Evolutionary conservation across 2,113 vertebrate species (phyloP), one percentile per base, ranked within the genome.

Genomic region (Megaleporinus macrocephalus): DNA sequence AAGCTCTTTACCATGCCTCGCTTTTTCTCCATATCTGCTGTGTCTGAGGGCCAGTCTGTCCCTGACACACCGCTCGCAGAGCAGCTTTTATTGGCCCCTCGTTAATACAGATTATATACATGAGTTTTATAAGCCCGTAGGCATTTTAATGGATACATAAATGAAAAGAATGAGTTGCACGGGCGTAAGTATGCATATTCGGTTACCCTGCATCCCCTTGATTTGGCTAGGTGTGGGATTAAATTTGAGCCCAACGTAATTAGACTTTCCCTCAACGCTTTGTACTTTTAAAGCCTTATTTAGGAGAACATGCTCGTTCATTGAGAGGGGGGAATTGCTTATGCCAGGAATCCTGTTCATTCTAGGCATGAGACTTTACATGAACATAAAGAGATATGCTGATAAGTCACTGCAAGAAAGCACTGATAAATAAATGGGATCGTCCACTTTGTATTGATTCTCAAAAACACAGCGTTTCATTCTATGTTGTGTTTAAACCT

Each of bases 1-100:
- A 90, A 89, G 85, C 85, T 41, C 18, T 80, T 88, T 47, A 80
- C 73, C 83, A 57, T 66, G 44, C 36, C 83, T 47, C 24, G 1
- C 15, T 63, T 29, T 24, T 70, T 24, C 66, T 41, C 20, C 30
- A n/a, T 44, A 70, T 70, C 66, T 70, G 41, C 66, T 44, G 47
- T 36, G n/a, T 66, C 44, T 57, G 30, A 73, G 33, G 76, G 59
- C 53, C 30, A 66, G n/a, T 22, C 29, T 30, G 30, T 30, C 53
- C 36, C 53, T 70, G 65, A 57, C 13, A 59, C n/a, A 20, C 24
- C 26, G 27, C 51, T 27, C n/a, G 59, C 55, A 72, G 57, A 27
- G 59, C 26, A 73, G 4, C 24, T 72, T 73, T 73, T 49, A 73
- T 44, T 20, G 72, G 62, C 70, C 75, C 18, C 68, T 69, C 68